A percentile compares a stretch with the other conserved stretches of the same genome.
These are phyloP conservation scores for Lonchura striata DNA, from an alignment of 2,113 vertebrate genomes.

Conservation along the genomic window DNA sequence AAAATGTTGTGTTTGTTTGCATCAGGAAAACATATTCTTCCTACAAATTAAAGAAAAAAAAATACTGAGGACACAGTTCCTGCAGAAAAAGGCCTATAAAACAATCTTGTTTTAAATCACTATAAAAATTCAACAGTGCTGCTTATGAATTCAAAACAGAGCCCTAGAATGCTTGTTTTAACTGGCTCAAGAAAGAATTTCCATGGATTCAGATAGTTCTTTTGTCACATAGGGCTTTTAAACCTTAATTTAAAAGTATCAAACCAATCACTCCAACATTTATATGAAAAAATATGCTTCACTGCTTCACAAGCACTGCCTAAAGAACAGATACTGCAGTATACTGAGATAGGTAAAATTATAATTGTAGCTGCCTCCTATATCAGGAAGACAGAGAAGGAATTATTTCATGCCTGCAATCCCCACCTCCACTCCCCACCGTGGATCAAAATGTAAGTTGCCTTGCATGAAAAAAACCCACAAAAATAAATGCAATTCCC, in stretches of 20 bases:
- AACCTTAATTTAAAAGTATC: not conserved
- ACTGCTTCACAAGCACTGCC: not conserved
- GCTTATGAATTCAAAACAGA: not conserved
- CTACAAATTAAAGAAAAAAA: not conserved
- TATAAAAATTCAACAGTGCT: not conserved
- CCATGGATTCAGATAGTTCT: not conserved
- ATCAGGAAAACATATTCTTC: not conserved
- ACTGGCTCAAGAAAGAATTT: not conserved
- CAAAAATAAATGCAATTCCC: not conserved
- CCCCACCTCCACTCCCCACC: fast-evolving
- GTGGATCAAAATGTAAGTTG: not conserved
- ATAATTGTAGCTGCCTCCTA: not conserved
- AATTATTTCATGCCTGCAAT: not conserved
- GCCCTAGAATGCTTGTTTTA: not conserved
- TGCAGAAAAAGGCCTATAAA: not conserved
- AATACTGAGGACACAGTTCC: not conserved
- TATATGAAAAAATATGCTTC: not conserved
- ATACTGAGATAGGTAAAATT: not conserved
- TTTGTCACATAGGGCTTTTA: not conserved
- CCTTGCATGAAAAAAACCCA: not conserved
- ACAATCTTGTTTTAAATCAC: not conserved
- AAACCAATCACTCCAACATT: not conserved
- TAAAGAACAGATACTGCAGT: not conserved
- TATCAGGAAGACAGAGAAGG: not conserved
- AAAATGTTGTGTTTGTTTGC: not conserved